Evolutionary conservation across 2,888 invertebrate genomes (phyloP), one percentile per base, ranked within the genome.

Genomic region (Aphidius colemani): DNA sequence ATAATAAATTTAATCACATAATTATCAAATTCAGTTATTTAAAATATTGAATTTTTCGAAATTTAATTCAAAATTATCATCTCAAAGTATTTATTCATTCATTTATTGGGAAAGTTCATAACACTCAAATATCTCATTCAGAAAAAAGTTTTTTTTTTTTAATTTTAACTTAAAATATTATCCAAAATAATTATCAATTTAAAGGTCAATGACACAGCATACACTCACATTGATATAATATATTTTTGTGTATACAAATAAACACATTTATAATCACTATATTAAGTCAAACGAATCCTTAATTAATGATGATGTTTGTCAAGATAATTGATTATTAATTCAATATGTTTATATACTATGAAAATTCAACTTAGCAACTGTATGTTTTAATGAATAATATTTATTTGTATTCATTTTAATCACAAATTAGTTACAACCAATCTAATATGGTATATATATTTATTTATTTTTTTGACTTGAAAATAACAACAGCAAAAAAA

Each of bases 291-390:
- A 69, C 72, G 71, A 75, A 77, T 75, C 74, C 76, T 76, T 76
- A 77, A 77, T 78, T 78, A 75, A 77, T 74, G 78, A 72, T 74
- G 71, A 77, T 78, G 76, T 78, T 77, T 77, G 77, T 76, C 72
- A 74, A 71, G 71, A 69, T 59, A 74, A 72, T 69, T 74, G 73
- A 74, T 74, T 75, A 77, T 78, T 77, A 77, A 78, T 77, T 77
- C 74, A 75, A 18, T 18, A 18, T 18, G 13, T 18, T 18, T 18
- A 18, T 18, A 18, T 18, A 18, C 13, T 65, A 69, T 71, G 75
- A 78, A 76, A 77, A 75, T 74, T 40, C 39, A 11, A 59, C 44
- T 18, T 46, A 44, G 30, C 70, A 70, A 67, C 75, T 72, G 76
- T 77, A 74, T 72, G 74, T 76, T 77, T 76, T 75, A 72, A 74